phyloP scores from a whole-genome alignment of 2,113 vertebrate species.

The Penelope pileata region DNA sequence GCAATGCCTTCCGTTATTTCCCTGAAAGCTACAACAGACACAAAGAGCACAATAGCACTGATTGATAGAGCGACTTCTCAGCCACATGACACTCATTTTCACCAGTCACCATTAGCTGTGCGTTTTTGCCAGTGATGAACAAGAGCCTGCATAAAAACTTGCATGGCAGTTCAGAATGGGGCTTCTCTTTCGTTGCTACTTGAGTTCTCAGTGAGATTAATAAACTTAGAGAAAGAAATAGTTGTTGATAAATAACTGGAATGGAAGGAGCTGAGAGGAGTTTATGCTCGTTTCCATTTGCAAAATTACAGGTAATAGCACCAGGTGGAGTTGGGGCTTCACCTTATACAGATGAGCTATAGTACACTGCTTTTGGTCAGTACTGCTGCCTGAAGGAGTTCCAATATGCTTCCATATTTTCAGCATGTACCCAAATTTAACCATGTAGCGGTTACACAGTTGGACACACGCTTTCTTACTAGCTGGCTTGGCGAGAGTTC shows the following conservation, averaged over 20 bases:
- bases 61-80: too few relatives aligned
- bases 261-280: neutral
- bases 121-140: too few relatives aligned
- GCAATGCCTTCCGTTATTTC: too few relatives aligned
- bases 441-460: rapidly evolving
- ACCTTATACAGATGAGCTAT: rapidly evolving
- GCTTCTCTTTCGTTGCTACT: too few relatives aligned
- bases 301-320: neutral
- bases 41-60: too few relatives aligned
- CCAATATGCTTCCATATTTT: neutral
- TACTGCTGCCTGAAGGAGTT: neutral
- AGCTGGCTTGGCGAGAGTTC: neutral
- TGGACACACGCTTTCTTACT: neutral
- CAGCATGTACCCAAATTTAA: neutral
- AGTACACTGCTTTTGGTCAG: neutral
- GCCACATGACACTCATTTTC: too few relatives aligned
- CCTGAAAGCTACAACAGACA: too few relatives aligned
- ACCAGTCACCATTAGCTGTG: too few relatives aligned
- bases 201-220: neutral
- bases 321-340: neutral
- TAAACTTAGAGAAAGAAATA: rapidly evolving
- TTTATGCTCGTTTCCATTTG: neutral
- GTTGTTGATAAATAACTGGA: neutral
- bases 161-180: too few relatives aligned
- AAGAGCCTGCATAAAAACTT: too few relatives aligned